A percentile compares a stretch with the other conserved stretches of the same genome.
These are phyloP conservation scores for Gymnarchus niloticus DNA, from an alignment of 2,113 vertebrate species.

Conservation along the genomic window DNA sequence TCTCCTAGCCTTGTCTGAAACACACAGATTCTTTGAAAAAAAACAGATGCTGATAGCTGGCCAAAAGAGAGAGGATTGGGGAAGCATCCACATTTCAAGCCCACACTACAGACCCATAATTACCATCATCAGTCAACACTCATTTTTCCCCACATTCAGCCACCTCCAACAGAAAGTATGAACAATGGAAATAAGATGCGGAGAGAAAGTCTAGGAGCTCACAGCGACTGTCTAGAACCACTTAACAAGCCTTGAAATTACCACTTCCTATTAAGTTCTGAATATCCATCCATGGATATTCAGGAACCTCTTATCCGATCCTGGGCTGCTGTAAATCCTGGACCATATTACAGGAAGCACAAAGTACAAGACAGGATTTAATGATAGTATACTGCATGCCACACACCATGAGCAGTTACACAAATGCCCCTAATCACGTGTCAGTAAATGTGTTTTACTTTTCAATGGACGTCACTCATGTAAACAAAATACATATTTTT, in stretches of 20 bases:
- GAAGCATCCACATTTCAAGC: background rate
- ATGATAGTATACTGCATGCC: too few relatives aligned
- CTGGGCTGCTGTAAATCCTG: background rate
- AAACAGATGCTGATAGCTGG: background rate
- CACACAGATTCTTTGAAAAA: background rate
- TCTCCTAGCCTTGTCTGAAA: background rate
- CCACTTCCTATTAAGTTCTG: background rate
- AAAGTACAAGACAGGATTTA: background rate
- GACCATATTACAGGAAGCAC: background rate
- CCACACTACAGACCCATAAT: constrained; percentile 4
- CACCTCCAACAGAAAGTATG: background rate
- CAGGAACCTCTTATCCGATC: background rate
- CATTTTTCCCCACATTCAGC: constrained; percentile 17
- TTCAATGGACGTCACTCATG: too few relatives aligned
- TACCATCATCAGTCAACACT: constrained; percentile 24
- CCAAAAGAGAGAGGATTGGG: background rate
- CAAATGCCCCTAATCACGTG: too few relatives aligned
- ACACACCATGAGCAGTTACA: too few relatives aligned
- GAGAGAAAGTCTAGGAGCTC: background rate
- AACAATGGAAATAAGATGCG: background rate
- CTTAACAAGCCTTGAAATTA: background rate
- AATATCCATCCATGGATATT: background rate
- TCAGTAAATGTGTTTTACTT: too few relatives aligned
- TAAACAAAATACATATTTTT: too few relatives aligned
- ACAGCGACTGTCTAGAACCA: background rate